These are phyloP conservation scores for Trachelipus rathkii DNA, from an alignment of 1,140 invertebrate genomes.

Conservation along the genomic window DNA sequence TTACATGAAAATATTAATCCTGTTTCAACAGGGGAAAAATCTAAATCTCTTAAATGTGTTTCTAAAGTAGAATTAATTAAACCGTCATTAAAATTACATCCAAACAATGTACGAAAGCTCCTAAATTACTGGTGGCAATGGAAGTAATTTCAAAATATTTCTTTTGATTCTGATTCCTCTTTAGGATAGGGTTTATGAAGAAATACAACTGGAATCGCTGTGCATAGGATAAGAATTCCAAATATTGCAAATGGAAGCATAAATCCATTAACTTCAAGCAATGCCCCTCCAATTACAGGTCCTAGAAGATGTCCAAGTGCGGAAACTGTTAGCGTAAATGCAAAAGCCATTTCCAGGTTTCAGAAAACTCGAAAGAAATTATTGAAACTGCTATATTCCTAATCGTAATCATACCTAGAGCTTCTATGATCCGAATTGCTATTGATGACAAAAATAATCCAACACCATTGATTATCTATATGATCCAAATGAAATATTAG, in stretches of 20 bases:
- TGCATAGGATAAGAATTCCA: slow-evolving; percentile 45
- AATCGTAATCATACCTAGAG: slow-evolving; percentile 6
- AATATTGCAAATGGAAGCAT: slow-evolving; percentile 48
- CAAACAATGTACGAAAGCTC: slow-evolving; percentile 66
- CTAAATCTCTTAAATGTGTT: slow-evolving; percentile 70
- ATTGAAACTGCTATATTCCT: not conserved
- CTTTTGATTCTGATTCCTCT: slow-evolving; percentile 55
- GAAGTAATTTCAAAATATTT: slow-evolving; percentile 52
- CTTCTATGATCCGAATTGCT: slow-evolving; percentile 10
- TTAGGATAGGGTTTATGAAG: slow-evolving; percentile 45
- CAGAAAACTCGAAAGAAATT: slow-evolving; percentile 20
- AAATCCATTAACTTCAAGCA: slow-evolving; percentile 48
- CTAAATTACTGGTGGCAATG: slow-evolving; percentile 53
- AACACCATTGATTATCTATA: slow-evolving; percentile 3
- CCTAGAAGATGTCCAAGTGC: slow-evolving; percentile 35
- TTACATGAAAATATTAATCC: slow-evolving; percentile 83
- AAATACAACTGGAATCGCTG: slow-evolving; percentile 36
- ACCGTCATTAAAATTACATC: slow-evolving; percentile 72
- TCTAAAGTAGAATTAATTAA: slow-evolving; percentile 76
- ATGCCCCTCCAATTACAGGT: slow-evolving; percentile 47
- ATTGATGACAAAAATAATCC: slow-evolving; percentile 3
- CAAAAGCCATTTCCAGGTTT: slow-evolving; percentile 21
- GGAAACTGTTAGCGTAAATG: slow-evolving; percentile 1
- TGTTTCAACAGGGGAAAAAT: slow-evolving; percentile 67
- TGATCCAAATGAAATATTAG: slow-evolving; percentile 14